Conservation (phyloP, 2,113 vertebrate species). For the Thryonomys swinderianus region DNA sequence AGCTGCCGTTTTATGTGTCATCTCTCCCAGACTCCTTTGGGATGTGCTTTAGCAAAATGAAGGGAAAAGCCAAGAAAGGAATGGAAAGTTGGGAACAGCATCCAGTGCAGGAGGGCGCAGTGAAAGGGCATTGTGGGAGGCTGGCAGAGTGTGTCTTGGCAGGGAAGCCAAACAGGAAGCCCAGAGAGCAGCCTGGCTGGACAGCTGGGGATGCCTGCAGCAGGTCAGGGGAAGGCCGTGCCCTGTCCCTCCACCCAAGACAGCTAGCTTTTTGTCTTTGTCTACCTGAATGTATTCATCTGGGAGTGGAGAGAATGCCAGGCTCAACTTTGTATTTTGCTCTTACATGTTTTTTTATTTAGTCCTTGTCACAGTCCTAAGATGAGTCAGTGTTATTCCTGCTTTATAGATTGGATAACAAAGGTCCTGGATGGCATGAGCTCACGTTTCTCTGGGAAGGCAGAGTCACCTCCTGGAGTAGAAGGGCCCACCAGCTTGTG, state of each 20-base stretch:
- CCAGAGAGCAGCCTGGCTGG: neutral
- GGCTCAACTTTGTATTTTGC: neutral
- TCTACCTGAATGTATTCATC: neutral
- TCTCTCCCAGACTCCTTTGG: neutral
- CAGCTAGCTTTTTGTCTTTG: neutral
- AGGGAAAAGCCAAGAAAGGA: neutral
- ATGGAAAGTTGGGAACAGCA: neutral
- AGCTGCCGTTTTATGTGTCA: neutral
- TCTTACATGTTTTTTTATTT: neutral
- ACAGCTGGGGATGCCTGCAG: neutral
- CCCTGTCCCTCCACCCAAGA: accelerated
- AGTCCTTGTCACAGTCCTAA: neutral
- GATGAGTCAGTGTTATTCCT: neutral
- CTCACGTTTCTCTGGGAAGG: neutral
- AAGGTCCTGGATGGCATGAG: neutral
- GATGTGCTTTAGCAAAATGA: neutral
- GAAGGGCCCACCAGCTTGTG: accelerated
- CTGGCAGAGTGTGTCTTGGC: neutral
- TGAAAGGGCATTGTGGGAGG: neutral
- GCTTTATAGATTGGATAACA: neutral
- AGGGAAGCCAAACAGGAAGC: too few species aligned
- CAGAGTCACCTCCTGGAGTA: neutral
- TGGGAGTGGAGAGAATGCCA: neutral
- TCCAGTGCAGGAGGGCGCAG: neutral
- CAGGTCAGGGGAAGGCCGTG: accelerated